phyloP scores from a whole-genome alignment of 2,888 invertebrate species.

The Sarcophaga variegata region DNA sequence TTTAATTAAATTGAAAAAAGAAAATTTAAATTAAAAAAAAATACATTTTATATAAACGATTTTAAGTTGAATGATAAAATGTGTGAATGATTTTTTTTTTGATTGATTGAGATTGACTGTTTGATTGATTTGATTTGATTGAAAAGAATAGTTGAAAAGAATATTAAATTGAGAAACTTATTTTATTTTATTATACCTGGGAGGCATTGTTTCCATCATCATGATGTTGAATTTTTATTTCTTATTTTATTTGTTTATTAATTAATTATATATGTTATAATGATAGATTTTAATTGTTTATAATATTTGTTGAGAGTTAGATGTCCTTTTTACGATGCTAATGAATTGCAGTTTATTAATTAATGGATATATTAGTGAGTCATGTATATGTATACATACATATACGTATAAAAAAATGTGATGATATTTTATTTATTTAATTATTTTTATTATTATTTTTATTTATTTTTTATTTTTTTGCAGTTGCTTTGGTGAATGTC shows the following conservation, averaged over 20 bases:
- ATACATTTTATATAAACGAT: too few relatives aligned
- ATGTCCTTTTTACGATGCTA: too few relatives aligned
- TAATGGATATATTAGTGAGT: too few relatives aligned
- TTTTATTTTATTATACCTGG: conserved; percentile 79
- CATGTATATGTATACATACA: neutral
- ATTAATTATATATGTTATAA: conserved; percentile 43
- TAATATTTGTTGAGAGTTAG: too few relatives aligned
- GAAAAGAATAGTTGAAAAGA: conserved; percentile 38
- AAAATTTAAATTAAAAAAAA: too few relatives aligned
- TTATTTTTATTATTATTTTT: conserved; percentile 36
- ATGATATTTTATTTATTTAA: conserved; percentile 32
- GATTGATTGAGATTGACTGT: too few relatives aligned
- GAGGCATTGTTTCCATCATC: conserved; percentile 83
- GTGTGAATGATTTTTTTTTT: too few relatives aligned
- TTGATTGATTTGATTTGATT: conserved; percentile 16
- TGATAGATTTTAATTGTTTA: too few relatives aligned
- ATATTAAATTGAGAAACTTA: conserved; percentile 30
- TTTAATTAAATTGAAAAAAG: too few relatives aligned
- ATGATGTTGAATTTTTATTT: conserved; percentile 75
- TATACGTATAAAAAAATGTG: conserved; percentile 39
- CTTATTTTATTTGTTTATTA: conserved; percentile 53
- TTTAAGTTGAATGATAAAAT: too few relatives aligned
- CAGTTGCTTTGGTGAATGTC: conserved; percentile 81
- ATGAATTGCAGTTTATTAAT: too few relatives aligned
- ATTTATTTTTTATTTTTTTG: conserved; percentile 70